Evolutionary conservation across 1,140 invertebrate genomes (phyloP), one percentile per base, ranked within the genome.

Genomic region (Drosophila dunni): DNA sequence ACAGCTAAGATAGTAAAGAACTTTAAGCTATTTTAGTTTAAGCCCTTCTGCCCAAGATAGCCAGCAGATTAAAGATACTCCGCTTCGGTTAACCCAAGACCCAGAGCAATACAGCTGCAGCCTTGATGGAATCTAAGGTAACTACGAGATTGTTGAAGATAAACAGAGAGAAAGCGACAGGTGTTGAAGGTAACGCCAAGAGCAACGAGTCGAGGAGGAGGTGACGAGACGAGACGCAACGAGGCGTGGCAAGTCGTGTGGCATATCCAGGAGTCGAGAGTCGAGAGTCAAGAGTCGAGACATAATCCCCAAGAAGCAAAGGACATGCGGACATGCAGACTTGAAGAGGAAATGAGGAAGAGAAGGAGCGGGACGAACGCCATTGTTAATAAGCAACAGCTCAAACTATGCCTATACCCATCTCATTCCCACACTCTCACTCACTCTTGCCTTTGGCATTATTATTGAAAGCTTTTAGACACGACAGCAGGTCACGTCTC

Each of bases 401-500:
- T 63, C 40, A 8, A 63, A 46, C 9, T 40, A 17, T 62, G 64
- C 45, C 17, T 51, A 11, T 57, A 42, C 29, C 29, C 6, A 13
- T 36, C n/a, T 36, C 13, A 34, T 7, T 54, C 53, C 8, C 15
- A 10, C 34, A 38, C 17, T 29, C 45, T n/a, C 53, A 17, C 53
- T 45, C 15, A n/a, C 54, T 24, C 15, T 36, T 13, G n/a, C 54
- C 15, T 17, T 50, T 57, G 53, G 40, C 65, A 73, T 88, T 88
- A 86, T 86, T 88, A 88, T 86, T 88, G 82, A 86, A 86, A 88
- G 81, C 82, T 86, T 84, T 85, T 88, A 73, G 84, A 86, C 79
- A 79, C 83, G 83, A 71, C 83, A 75, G 75, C 83, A 71, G 76
- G 82, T 86, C 83, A 88, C 82, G 82, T 86, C 57, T 65, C 44